phyloP scores from a whole-genome alignment of 2,113 vertebrate genomes.

The Silurus glanis region DNA sequence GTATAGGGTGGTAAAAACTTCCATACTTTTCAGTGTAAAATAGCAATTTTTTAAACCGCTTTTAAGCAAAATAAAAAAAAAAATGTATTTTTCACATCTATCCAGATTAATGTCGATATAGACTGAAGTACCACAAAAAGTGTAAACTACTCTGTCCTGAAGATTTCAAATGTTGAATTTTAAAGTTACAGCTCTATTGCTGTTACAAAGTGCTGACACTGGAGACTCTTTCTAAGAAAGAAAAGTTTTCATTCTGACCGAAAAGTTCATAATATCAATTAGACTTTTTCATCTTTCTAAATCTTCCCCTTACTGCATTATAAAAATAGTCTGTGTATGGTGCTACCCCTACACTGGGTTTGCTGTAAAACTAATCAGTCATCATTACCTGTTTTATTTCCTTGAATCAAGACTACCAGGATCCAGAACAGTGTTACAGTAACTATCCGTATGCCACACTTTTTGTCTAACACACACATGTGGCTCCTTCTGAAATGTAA shows the following conservation, averaged over 20 bases:
- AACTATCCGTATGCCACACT: neutral
- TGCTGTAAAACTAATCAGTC: neutral
- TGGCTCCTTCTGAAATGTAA: slow-evolving; percentile 32
- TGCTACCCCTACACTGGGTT: neutral
- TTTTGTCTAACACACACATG: neutral
- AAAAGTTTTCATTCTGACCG: neutral
- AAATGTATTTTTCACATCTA: too few species aligned
- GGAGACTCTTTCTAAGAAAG: neutral
- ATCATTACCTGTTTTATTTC: neutral
- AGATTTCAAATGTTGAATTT: neutral
- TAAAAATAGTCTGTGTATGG: neutral
- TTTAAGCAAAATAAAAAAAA: too few species aligned
- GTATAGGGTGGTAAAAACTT: too few species aligned
- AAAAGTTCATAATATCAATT: neutral
- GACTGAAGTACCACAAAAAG: too few species aligned
- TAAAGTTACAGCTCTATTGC: neutral
- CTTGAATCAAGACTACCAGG: neutral
- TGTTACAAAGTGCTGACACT: neutral
- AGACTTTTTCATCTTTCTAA: neutral
- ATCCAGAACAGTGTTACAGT: neutral
- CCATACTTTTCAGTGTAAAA: too few species aligned
- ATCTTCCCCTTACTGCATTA: neutral
- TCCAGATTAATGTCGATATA: too few species aligned
- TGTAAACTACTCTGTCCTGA: neutral
- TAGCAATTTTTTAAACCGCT: too few species aligned